Percentiles rank a stretch among this genome's conserved stretches.
Conservation (phyloP, 2,797 vertebrate genomes). For the Eurystomus glaucurus region DNA sequence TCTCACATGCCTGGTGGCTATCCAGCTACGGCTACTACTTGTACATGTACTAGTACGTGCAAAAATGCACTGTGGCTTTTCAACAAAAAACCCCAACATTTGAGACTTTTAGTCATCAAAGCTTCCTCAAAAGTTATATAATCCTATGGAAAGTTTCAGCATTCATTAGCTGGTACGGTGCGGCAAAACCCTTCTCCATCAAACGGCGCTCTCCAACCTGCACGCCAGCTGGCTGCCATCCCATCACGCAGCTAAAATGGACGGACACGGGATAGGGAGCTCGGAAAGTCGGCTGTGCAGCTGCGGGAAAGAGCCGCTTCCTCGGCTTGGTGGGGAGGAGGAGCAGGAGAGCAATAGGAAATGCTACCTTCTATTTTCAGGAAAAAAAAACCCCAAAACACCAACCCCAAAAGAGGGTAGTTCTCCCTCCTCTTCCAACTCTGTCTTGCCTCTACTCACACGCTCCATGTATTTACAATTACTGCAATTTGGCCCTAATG, state of each 20-base stretch:
- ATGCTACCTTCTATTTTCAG: not conserved
- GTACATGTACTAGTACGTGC: not conserved
- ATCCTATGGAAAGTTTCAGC: not conserved
- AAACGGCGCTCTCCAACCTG: not conserved
- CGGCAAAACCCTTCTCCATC: not conserved
- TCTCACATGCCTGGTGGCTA: not conserved
- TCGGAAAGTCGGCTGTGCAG: not conserved
- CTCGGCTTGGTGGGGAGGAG: not conserved
- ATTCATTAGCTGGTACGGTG: not conserved
- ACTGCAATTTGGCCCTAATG: too few relatives aligned
- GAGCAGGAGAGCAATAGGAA: not conserved
- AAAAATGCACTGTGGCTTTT: not conserved
- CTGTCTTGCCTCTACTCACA: not conserved
- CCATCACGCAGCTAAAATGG: rapidly evolving
- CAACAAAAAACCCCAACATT: not conserved
- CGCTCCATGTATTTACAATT: rapidly evolving
- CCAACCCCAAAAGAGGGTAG: not conserved
- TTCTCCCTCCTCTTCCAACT: not conserved
- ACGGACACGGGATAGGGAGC: not conserved
- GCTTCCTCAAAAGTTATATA: not conserved
- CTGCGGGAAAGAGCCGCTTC: not conserved
- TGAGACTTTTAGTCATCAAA: not conserved
- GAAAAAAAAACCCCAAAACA: rapidly evolving
- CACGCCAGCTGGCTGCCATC: not conserved
- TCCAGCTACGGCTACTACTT: not conserved